phyloP scores from a whole-genome alignment of 2,113 vertebrate genomes.

The Lota lota region DNA sequence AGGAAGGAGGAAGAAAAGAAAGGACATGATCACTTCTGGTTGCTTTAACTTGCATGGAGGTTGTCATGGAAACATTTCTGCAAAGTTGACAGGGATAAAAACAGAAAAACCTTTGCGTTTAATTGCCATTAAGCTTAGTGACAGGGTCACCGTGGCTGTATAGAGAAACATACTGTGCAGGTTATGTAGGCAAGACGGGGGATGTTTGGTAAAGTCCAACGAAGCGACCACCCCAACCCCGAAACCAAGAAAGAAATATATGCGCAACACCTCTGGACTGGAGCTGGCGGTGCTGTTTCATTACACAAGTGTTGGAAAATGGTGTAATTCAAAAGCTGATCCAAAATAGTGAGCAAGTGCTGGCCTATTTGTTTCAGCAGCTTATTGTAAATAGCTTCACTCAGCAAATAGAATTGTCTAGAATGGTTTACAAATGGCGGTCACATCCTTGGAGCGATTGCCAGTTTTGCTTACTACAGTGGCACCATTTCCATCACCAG shows the following conservation, averaged over 20 bases:
- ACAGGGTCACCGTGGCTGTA: constrained; percentile 75
- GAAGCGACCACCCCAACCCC: constrained; percentile 19
- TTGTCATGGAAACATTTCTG: constrained; percentile 98
- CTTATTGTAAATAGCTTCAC: constrained; percentile 15
- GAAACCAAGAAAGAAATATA: constrained; percentile 29
- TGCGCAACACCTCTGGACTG: constrained; percentile 60
- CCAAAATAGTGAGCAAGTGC: constrained; percentile 42
- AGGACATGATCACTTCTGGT: constrained; percentile 90
- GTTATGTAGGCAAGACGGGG: not conserved
- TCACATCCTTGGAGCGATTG: not conserved
- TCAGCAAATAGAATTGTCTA: constrained; percentile 28
- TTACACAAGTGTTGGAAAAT: constrained; percentile 54
- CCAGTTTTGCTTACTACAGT: too few relatives aligned
- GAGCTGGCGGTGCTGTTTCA: constrained; percentile 47
- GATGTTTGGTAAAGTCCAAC: constrained; percentile 33
- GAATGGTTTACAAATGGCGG: constrained; percentile 17
- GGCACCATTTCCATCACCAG: too few relatives aligned
- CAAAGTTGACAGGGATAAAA: constrained; percentile 85
- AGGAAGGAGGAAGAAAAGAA: not conserved
- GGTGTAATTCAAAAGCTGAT: constrained; percentile 50
- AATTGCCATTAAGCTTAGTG: constrained; percentile 90
- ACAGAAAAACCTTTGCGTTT: constrained; percentile 87
- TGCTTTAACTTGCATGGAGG: constrained; percentile 95
- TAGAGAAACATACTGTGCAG: constrained; percentile 26
- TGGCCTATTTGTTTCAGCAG: constrained; percentile 40